phyloP scores from a whole-genome alignment of 2,888 invertebrate genomes.

The Sinotaia quadrata region DNA sequence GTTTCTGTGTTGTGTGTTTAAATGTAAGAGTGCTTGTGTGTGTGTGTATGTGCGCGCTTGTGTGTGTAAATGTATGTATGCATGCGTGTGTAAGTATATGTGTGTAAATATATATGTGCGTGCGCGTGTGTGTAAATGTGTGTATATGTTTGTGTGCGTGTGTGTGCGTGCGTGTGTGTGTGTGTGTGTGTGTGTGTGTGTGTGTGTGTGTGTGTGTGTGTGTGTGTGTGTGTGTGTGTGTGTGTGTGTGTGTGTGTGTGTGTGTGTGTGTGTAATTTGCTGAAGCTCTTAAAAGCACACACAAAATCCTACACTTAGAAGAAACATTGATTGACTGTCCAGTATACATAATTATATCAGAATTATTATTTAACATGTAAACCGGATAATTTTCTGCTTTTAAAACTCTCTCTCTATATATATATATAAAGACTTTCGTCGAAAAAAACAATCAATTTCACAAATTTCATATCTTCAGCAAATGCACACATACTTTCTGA shows the following conservation, averaged over 20 bases:
- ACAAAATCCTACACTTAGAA: too few relatives aligned
- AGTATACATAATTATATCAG: too few relatives aligned
- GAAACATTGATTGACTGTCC: too few relatives aligned
- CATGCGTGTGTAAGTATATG: not conserved
- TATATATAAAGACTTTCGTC: too few relatives aligned
- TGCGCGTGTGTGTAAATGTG: slow-evolving; percentile 1
- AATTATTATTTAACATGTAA: too few relatives aligned
- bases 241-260: slow-evolving; percentile 13
- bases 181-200: slow-evolving; percentile 5
- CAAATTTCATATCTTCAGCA: too few relatives aligned
- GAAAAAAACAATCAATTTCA: too few relatives aligned
- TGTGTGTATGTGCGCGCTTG: slow-evolving; percentile 5
- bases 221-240: slow-evolving; percentile 11
- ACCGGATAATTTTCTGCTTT: too few relatives aligned
- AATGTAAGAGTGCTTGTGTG: not conserved
- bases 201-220: slow-evolving; percentile 11
- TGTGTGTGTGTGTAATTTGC: slow-evolving; percentile 6
- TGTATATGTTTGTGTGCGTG: too few relatives aligned
- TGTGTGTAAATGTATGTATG: slow-evolving; percentile 2
- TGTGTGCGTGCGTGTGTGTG: slow-evolving; percentile 10
- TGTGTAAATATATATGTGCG: not conserved
- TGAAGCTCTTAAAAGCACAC: too few relatives aligned
- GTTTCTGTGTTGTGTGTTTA: not conserved
- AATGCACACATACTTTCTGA: too few relatives aligned
- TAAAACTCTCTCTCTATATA: too few relatives aligned